Percentiles rank a stretch among this genome's conserved stretches.
phyloP scores from a whole-genome alignment of 2,113 vertebrate genomes.

The Alaudala cheleensis region DNA sequence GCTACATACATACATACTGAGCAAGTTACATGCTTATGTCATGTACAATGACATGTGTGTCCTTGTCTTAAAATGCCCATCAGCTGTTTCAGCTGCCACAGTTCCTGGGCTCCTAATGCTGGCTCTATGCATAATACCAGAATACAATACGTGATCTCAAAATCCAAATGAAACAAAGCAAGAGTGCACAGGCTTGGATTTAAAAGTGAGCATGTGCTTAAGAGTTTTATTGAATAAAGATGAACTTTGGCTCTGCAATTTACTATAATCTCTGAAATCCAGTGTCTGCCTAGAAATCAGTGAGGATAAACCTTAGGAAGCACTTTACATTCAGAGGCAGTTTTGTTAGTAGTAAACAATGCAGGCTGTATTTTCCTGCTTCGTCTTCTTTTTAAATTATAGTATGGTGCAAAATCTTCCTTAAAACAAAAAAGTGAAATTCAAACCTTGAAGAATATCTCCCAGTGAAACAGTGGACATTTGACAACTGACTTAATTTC shows the following conservation, averaged over 20 bases:
- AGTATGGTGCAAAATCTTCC: neutral
- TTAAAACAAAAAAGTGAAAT: neutral
- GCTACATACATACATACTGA: neutral
- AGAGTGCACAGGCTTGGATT: neutral
- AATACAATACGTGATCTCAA: neutral
- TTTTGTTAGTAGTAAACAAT: neutral
- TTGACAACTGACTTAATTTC: neutral
- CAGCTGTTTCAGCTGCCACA: neutral
- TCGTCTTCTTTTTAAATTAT: neutral
- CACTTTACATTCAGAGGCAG: neutral
- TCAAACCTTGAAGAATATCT: neutral
- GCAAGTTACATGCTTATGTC: accelerated
- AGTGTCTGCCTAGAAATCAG: neutral
- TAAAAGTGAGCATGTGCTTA: neutral
- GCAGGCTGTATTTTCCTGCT: neutral
- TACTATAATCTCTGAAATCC: neutral
- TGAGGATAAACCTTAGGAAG: neutral
- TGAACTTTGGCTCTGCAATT: neutral
- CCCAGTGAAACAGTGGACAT: neutral
- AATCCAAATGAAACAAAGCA: neutral
- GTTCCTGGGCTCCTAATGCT: neutral
- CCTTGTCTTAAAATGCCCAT: neutral
- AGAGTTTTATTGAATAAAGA: neutral
- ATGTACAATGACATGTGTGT: accelerated
- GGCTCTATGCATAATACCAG: neutral